Percentiles rank a stretch among this genome's conserved stretches.
These are phyloP conservation scores for Hedychridium roseum DNA, from an alignment of 2,888 invertebrate species.

Conservation along the genomic window DNA sequence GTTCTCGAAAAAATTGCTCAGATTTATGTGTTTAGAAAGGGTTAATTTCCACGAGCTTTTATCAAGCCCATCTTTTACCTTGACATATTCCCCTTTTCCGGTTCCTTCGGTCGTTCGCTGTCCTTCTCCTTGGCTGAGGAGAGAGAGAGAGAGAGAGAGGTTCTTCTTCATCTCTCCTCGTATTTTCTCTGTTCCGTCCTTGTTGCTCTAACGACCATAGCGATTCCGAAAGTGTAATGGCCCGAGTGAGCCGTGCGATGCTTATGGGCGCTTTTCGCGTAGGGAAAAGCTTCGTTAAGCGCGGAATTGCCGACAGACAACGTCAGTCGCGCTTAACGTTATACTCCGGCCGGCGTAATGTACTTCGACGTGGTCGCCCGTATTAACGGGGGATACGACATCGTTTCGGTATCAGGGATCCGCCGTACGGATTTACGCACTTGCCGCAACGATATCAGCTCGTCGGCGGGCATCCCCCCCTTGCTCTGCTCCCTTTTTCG, in stretches of 20 bases:
- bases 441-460: background rate
- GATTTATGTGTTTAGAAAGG: too few species aligned
- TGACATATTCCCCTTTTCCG: too few species aligned
- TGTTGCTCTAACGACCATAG: background rate
- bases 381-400: conserved; percentile 20
- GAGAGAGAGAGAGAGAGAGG: too few species aligned
- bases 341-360: conserved; percentile 11
- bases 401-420: conserved; percentile 17
- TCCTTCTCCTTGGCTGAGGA: too few species aligned
- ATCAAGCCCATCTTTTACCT: too few species aligned
- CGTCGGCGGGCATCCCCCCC: too few species aligned
- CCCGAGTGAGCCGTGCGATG: conserved; percentile 4
- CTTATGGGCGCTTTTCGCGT: conserved; percentile 11
- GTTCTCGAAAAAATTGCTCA: too few species aligned
- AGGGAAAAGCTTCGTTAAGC: conserved; percentile 23
- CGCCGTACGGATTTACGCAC: conserved; percentile 11
- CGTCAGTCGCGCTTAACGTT: conserved; percentile 21
- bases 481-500: too few species aligned
- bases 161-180: too few species aligned
- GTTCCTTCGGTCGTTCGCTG: too few species aligned
- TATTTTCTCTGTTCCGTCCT: too few species aligned
- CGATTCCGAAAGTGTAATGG: conserved; percentile 7
- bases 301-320: conserved; percentile 13
- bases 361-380: conserved; percentile 15
- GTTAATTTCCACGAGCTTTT: too few species aligned